These are phyloP conservation scores for Frankliniella fusca DNA, from an alignment of 2,888 invertebrate genomes.

Conservation along the genomic window DNA sequence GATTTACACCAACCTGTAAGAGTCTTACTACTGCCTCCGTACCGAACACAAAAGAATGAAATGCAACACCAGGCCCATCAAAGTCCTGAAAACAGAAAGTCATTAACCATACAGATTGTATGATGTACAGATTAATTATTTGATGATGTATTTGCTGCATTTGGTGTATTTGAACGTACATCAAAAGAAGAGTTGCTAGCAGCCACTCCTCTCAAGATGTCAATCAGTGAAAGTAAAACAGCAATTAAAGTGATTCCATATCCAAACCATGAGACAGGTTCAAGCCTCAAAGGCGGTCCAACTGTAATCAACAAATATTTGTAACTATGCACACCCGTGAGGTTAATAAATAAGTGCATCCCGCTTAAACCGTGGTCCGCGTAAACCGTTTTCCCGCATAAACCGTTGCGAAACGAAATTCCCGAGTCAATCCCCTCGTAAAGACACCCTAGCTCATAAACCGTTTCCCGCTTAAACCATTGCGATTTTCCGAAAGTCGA, in stretches of 20 bases:
- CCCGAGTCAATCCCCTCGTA: too few species aligned
- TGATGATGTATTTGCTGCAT: not conserved
- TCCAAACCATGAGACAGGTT: constrained; percentile 40
- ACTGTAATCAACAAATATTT: constrained; percentile 37
- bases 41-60: constrained; percentile 39
- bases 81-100: constrained; percentile 38
- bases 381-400: too few species aligned
- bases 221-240: not conserved
- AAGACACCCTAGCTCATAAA: too few species aligned
- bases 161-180: not conserved
- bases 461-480: too few species aligned
- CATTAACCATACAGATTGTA: not conserved
- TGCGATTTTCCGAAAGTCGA: too few species aligned
- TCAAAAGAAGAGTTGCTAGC: not conserved
- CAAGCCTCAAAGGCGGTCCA: constrained; percentile 41
- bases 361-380: too few species aligned
- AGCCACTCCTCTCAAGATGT: constrained; percentile 22
- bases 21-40: constrained; percentile 39
- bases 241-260: not conserved
- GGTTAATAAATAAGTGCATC: not conserved
- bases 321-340: not conserved
- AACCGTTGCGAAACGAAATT: too few species aligned
- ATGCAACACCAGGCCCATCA: constrained; percentile 40
- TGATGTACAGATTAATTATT: not conserved
- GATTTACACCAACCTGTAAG: constrained; percentile 38